These are phyloP conservation scores for Daboia siamensis DNA, from an alignment of 2,113 vertebrate genomes.

Conservation along the genomic window DNA sequence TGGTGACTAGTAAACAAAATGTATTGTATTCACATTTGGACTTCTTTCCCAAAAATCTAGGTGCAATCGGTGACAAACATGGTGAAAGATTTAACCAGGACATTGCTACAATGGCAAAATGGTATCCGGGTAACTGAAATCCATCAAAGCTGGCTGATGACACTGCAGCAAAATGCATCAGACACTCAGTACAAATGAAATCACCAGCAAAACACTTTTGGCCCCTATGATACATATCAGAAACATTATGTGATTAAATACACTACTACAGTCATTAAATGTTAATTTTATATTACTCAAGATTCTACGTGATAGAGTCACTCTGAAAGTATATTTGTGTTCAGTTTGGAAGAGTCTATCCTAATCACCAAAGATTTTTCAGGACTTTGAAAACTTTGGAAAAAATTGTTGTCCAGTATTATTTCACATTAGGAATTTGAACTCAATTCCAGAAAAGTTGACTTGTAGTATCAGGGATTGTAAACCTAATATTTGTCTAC, in stretches of 20 bases:
- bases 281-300: not conserved
- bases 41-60: not conserved
- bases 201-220: not conserved
- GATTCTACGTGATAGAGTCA: not conserved
- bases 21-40: not conserved
- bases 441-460: not conserved
- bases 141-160: not conserved
- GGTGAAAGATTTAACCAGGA: not conserved
- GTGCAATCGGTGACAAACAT: not conserved
- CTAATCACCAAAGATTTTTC: not conserved
- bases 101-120: not conserved
- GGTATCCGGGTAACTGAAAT: not conserved
- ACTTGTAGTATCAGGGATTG: not conserved
- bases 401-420: not conserved
- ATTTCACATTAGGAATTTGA: not conserved
- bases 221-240: no score
- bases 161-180: not conserved
- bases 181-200: not conserved
- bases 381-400: not conserved
- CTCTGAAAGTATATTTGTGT: not conserved
- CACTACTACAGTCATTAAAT: no score
- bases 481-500: not conserved
- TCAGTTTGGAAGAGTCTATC: not conserved
- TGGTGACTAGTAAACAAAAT: not conserved
- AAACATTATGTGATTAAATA: no score